Evolutionary conservation across 2,888 invertebrate genomes (phyloP).

Genomic region (Artemia sp.): DNA sequence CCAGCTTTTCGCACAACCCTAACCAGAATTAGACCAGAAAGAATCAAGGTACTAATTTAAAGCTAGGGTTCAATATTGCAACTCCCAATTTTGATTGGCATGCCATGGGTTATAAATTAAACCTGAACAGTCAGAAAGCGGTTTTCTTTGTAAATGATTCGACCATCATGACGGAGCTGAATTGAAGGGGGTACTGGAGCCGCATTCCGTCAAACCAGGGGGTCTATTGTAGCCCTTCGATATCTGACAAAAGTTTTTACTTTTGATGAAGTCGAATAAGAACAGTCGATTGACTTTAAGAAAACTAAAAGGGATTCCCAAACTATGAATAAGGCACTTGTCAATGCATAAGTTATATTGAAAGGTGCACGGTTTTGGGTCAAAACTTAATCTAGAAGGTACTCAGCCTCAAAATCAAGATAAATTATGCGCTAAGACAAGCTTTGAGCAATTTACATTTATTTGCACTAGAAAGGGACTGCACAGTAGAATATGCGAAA

Average conservation of each 20-base stretch:
- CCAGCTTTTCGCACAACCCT: slow-evolving; percentile 10
- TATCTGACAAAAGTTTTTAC: slow-evolving; percentile 9
- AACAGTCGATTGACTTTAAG: slow-evolving; percentile 6
- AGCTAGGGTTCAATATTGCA: neutral
- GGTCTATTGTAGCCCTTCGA: slow-evolving; percentile 2
- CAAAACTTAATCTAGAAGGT: too few relatives aligned
- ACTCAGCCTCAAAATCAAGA: too few relatives aligned
- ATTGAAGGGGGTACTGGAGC: slow-evolving; percentile 15
- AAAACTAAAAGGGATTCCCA: neutral
- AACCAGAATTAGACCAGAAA: neutral
- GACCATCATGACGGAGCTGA: slow-evolving; percentile 1
- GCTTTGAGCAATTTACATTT: too few relatives aligned
- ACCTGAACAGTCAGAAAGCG: slow-evolving; percentile 5
- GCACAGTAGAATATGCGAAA: too few relatives aligned
- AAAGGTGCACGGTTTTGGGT: too few relatives aligned
- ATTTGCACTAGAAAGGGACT: too few relatives aligned
- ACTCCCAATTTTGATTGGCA: neutral
- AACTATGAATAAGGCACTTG: too few relatives aligned
- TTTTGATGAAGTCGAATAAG: neutral
- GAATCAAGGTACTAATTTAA: neutral
- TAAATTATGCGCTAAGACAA: too few relatives aligned
- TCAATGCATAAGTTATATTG: too few relatives aligned
- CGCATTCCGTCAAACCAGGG: slow-evolving; percentile 11
- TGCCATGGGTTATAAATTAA: neutral
- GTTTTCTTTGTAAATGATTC: slow-evolving; percentile 13